These are phyloP conservation scores for Beroe forskalii DNA, from an alignment of 37 sponge, comb jelly and placozoan species.

Conservation along the genomic window DNA sequence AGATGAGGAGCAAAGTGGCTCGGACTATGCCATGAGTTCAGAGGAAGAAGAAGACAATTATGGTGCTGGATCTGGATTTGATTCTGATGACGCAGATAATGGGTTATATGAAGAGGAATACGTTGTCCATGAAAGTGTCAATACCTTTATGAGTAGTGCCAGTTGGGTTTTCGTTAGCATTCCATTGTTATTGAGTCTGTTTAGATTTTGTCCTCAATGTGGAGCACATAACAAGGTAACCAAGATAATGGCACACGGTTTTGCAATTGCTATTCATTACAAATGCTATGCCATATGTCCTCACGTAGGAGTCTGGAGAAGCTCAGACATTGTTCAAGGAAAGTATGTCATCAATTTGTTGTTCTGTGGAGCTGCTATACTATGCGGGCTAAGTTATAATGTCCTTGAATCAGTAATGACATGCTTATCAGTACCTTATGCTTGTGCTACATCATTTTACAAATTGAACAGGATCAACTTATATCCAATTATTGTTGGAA, in stretches of 20 bases:
- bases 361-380: background rate
- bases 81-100: too few species aligned
- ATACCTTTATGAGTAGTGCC: background rate
- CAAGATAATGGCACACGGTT: background rate
- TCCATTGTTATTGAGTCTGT: background rate
- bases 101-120: too few species aligned
- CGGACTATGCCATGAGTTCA: too few species aligned
- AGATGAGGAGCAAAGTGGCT: too few species aligned
- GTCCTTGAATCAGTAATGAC: background rate
- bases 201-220: background rate
- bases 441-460: background rate
- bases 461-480: background rate
- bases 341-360: background rate
- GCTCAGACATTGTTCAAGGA: background rate
- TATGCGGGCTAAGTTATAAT: background rate
- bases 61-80: too few species aligned
- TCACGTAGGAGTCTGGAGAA: constrained; percentile 15
- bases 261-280: background rate
- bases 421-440: background rate
- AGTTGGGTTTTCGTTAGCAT: background rate
- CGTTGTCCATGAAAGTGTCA: background rate
- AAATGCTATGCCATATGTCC: background rate
- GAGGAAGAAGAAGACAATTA: too few species aligned
- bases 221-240: background rate
- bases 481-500: background rate